Conservation (phyloP, 2,113 vertebrate species). For the Perca flavescens region DNA sequence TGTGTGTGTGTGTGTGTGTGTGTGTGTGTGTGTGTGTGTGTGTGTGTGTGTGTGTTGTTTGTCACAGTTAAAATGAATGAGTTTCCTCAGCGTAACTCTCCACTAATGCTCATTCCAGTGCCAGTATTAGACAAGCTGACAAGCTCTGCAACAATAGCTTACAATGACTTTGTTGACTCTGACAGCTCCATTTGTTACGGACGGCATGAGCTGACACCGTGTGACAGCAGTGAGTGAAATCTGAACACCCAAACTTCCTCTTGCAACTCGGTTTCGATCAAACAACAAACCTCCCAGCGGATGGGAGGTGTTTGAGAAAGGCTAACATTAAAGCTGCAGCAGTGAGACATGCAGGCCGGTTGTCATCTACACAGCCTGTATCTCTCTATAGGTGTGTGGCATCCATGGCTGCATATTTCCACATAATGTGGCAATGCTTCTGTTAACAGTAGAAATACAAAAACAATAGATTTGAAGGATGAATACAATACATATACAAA, state of each 20-base stretch:
- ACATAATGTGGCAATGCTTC: not conserved
- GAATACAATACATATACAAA: not conserved
- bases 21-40: slow-evolving; percentile 15
- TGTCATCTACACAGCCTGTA: not conserved
- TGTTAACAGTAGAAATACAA: not conserved
- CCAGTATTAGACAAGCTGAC: not conserved
- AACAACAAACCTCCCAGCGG: not conserved
- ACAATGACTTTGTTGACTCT: no score
- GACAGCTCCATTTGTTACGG: no score
- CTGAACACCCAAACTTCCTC: not conserved
- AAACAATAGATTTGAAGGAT: no score
- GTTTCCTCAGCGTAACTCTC: not conserved
- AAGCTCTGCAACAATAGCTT: no score
- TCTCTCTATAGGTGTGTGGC: not conserved
- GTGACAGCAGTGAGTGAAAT: not conserved
- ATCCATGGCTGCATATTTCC: slow-evolving; percentile 8
- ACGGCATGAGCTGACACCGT: slow-evolving; percentile 9
- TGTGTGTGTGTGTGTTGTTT: no score
- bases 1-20: slow-evolving; percentile 23
- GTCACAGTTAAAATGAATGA: not conserved
- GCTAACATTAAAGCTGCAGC: not conserved
- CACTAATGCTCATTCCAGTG: not conserved
- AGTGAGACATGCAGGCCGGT: not conserved
- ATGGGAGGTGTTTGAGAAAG: slow-evolving; percentile 18
- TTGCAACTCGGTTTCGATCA: slow-evolving; percentile 17